Percentiles rank a stretch among this genome's conserved stretches.
phyloP scores from a whole-genome alignment of 2,797 vertebrate species.

The Crenuchus spilurus region DNA sequence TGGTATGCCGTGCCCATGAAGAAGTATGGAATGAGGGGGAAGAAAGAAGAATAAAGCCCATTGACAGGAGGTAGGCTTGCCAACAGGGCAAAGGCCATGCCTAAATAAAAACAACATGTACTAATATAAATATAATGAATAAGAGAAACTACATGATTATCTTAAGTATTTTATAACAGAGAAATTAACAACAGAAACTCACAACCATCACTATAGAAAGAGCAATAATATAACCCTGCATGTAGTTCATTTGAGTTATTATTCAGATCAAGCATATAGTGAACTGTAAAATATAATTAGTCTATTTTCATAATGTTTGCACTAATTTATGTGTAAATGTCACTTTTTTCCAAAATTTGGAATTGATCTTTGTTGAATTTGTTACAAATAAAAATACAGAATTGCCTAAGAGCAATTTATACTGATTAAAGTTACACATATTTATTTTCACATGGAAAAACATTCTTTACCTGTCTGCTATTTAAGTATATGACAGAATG shows the following conservation, averaged over 20 bases:
- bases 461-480: no score
- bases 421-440: no score
- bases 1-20: constrained; percentile 91
- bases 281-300: constrained; percentile 5
- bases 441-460: no score
- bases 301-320: no score
- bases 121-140: constrained; percentile 22
- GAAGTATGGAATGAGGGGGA: constrained; percentile 87
- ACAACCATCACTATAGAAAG: not conserved
- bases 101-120: constrained; percentile 64
- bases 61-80: constrained; percentile 91
- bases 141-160: constrained; percentile 38
- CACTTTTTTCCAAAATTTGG: no score
- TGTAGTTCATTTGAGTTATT: not conserved
- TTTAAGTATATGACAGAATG: no score
- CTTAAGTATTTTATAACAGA: constrained; percentile 18
- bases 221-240: not conserved
- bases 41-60: constrained; percentile 93
- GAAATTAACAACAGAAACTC: not conserved
- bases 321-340: no score
- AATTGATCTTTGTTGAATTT: no score
- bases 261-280: not conserved
- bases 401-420: no score
- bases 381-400: no score
- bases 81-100: constrained; percentile 91